Evolutionary conservation across 2,113 vertebrate genomes (phyloP).

Genomic region (Saguinus imperator): DNA sequence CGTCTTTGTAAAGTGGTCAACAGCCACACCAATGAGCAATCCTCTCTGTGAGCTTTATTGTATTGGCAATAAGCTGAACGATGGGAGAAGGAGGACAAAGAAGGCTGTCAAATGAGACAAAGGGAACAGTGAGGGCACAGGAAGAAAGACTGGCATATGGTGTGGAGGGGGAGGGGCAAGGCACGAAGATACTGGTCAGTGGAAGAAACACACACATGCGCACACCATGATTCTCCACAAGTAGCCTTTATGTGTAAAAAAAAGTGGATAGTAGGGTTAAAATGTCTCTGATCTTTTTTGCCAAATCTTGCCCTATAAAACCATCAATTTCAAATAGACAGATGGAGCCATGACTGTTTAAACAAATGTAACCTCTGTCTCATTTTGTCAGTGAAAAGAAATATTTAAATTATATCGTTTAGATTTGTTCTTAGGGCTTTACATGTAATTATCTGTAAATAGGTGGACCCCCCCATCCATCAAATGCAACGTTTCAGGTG

Average conservation of each 20-base stretch:
- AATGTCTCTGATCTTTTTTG: background rate
- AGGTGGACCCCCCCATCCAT: background rate
- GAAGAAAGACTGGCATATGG: conserved; percentile 73
- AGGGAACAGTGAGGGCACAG: conserved; percentile 53
- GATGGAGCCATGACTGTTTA: background rate
- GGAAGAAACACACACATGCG: background rate
- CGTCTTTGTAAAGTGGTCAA: conserved; percentile 20
- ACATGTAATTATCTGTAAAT: background rate
- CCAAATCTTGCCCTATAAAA: conserved; percentile 5
- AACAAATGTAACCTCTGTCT: background rate
- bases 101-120: conserved; percentile 68
- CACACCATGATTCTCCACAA: background rate
- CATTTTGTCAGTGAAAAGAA: background rate
- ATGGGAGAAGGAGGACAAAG: conserved; percentile 55
- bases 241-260: background rate
- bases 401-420: background rate
- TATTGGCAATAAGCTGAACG: conserved; percentile 10
- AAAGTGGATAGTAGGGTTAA: background rate
- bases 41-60: conserved; percentile 40
- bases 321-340: background rate
- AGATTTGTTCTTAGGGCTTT: background rate
- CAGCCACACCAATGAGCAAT: background rate
- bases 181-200: background rate
- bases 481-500: background rate
- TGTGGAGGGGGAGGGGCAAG: conserved; percentile 56